Evolutionary conservation across 2,113 vertebrate genomes (phyloP).

Genomic region (Pangasianodon gigas): DNA sequence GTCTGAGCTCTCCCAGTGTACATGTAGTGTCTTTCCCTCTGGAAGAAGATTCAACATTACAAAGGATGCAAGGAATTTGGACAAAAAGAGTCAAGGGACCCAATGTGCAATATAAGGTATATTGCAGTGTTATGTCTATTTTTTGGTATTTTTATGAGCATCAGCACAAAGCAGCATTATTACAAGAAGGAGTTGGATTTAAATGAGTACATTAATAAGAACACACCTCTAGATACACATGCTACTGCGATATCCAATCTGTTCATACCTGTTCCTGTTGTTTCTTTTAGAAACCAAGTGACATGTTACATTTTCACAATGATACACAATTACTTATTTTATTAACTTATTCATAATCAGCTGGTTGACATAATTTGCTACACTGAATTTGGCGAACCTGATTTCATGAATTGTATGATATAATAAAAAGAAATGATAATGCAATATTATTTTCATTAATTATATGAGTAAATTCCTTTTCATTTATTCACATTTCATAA

Average conservation of each 20-base stretch:
- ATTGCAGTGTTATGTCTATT: neutral
- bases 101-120: neutral
- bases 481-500: too few relatives aligned
- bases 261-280: neutral
- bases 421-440: too few relatives aligned
- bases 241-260: neutral
- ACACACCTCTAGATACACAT: neutral
- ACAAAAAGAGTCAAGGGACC: neutral
- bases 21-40: conserved; percentile 74
- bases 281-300: neutral
- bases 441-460: too few relatives aligned
- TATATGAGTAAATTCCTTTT: too few relatives aligned
- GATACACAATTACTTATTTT: neutral
- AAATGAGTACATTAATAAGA: neutral
- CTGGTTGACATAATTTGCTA: too few relatives aligned
- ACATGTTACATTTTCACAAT: neutral
- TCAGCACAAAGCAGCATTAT: neutral
- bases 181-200: neutral
- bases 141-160: neutral
- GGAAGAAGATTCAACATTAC: conserved; percentile 27
- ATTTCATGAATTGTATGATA: too few relatives aligned
- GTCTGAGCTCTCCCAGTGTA: conserved; percentile 75
- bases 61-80: neutral
- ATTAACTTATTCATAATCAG: too few relatives aligned
- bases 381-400: too few relatives aligned